Evolutionary conservation across 1,140 invertebrate species (phyloP), one percentile per base, ranked within the genome.

Genomic region (Ganaspis sp.): DNA sequence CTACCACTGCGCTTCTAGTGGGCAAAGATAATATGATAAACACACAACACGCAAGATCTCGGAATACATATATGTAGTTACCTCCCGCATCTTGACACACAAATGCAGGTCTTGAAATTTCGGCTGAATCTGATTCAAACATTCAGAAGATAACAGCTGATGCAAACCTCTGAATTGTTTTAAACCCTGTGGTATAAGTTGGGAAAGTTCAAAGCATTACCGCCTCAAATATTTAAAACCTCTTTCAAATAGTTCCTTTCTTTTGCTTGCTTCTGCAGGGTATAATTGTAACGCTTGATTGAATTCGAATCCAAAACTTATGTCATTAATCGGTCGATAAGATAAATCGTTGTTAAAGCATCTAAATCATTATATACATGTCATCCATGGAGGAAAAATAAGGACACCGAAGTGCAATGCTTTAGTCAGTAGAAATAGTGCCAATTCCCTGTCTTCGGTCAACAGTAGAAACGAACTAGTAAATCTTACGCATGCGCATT

Each of bases 241-340:
- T 42, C 40, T 9, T 42, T 42, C 9, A 12, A 69, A n/a, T n/a
- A 34, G 42, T 71, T 78, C n/a, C 70, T 29, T 21, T 70, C 64
- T 42, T 34, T 34, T 34, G 29, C 6, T 6, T 34, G 29, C 29
- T 34, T 34, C 29, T 34, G 6, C 29, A 34, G 40, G 40, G 34
- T 78, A 78, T 26, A 42, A 49, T n/a, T 11, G 12, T 9, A 38
- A 45, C 21, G 73, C 40, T 17, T 70, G 70, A 11, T 19, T 64
- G 37, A 78, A 75, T 9, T 75, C 77, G 15, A 75, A 72, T 0
- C 77, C 73, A 53, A 70, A 78, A 54, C 71, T 45, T 0, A 78
- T 38, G 1, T 23, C 45, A 15, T 49, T 29, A n/a, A 38, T 17
- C 21, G 77, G 23, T 64, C 64, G 49, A n/a, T 75, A 21, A 75